Percentiles rank a stretch among this genome's conserved stretches.
phyloP scores from a whole-genome alignment of 2,113 vertebrate species.

The Physeter macrocephalus region DNA sequence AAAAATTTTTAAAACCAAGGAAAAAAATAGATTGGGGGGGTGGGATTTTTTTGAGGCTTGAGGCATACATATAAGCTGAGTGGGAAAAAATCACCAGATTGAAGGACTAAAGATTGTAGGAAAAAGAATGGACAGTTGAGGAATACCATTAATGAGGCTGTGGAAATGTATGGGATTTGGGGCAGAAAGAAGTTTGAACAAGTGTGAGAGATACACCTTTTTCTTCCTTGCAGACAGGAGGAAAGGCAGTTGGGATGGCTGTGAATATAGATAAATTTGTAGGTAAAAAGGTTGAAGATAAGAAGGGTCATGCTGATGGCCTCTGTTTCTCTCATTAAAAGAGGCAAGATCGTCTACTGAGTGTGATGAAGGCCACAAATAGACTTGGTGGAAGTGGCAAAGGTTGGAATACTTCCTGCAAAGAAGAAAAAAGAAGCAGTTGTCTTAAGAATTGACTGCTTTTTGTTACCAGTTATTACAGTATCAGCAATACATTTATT shows the following conservation, averaged over 20 bases:
- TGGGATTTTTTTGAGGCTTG: not conserved
- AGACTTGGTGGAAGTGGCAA: not conserved
- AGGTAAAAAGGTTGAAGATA: not conserved
- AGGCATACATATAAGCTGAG: not conserved
- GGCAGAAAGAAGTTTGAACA: not conserved
- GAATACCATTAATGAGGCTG: not conserved
- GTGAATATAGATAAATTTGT: not conserved
- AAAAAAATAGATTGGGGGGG: not conserved
- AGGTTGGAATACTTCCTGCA: not conserved
- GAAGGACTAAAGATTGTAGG: not conserved
- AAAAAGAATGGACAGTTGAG: not conserved
- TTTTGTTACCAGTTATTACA: slow-evolving; percentile 22
- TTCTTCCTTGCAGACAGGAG: not conserved
- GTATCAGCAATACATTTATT: not conserved
- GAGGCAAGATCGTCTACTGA: not conserved
- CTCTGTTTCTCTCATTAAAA: not conserved
- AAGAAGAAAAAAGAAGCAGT: not conserved
- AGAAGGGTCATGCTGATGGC: not conserved
- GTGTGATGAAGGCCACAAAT: not conserved
- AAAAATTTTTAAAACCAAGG: no score
- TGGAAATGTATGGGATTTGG: not conserved
- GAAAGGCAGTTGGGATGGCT: not conserved
- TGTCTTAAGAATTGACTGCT: not conserved
- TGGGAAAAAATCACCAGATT: not conserved
- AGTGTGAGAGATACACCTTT: not conserved